Conservation (phyloP, 2,797 vertebrate species). For the Eptatretus atami region DNA sequence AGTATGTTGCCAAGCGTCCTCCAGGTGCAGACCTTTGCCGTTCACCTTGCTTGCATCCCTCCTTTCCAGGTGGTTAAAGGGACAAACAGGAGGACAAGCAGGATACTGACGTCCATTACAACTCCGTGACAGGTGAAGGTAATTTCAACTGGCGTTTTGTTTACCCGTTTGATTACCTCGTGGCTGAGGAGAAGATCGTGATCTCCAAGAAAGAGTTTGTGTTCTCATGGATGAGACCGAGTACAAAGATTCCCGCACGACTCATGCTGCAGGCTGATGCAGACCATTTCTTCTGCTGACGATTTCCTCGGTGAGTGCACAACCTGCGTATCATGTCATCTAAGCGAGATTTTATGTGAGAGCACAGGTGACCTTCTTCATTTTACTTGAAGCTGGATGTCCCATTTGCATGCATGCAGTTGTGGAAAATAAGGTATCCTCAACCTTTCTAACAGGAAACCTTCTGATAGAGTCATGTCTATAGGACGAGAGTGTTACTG, state of each 20-base stretch:
- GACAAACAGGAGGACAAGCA: slow-evolving; percentile 54
- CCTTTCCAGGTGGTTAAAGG: slow-evolving; percentile 53
- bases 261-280: slow-evolving; percentile 74
- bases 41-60: neutral
- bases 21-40: too few species aligned
- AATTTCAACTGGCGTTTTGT: slow-evolving; percentile 98
- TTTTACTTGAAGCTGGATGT: too few species aligned
- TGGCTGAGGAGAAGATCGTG: slow-evolving; percentile 64
- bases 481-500: too few species aligned
- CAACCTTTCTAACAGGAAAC: neutral
- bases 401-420: too few species aligned
- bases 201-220: slow-evolving; percentile 50
- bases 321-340: neutral
- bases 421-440: too few species aligned
- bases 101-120: slow-evolving; percentile 91
- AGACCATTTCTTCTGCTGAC: slow-evolving; percentile 62
- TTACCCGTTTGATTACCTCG: slow-evolving; percentile 58
- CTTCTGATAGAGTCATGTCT: too few species aligned
- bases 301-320: slow-evolving; percentile 55
- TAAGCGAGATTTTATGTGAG: too few species aligned
- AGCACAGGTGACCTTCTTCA: too few species aligned
- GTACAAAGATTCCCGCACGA: slow-evolving; percentile 45
- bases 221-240: slow-evolving; percentile 73
- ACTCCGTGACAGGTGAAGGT: slow-evolving; percentile 83
- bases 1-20: too few species aligned